These are phyloP conservation scores for Silurus lanzhouensis DNA, from an alignment of 2,797 vertebrate genomes.

Conservation along the genomic window DNA sequence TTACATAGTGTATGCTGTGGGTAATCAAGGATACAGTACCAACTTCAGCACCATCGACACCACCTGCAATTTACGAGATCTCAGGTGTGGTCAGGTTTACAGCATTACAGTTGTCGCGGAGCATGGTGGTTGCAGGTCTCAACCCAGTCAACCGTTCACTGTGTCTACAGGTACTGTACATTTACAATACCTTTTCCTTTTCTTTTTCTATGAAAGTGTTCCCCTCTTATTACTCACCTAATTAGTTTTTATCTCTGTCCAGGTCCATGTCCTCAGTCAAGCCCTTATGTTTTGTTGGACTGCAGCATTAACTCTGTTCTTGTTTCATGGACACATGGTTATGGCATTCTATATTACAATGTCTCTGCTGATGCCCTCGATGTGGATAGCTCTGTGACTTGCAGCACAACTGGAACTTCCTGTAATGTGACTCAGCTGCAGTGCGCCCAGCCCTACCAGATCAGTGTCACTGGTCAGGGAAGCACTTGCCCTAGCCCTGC, in stretches of 20 bases:
- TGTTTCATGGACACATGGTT: slow-evolving; percentile 72
- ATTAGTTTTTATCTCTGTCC: neutral
- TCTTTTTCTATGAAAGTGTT: neutral
- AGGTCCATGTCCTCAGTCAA: slow-evolving; percentile 73
- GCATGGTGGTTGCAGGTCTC: slow-evolving; percentile 62
- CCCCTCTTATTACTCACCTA: neutral
- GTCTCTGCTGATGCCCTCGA: slow-evolving; percentile 53
- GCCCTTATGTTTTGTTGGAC: slow-evolving; percentile 56
- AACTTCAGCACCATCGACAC: slow-evolving; percentile 61
- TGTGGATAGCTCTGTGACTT: slow-evolving; percentile 46
- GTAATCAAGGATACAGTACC: slow-evolving; percentile 54
- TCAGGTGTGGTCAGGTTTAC: slow-evolving; percentile 76
- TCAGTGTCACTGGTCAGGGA: slow-evolving; percentile 69
- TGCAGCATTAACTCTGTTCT: slow-evolving; percentile 67
- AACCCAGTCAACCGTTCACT: slow-evolving; percentile 57
- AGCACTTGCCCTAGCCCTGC: slow-evolving; percentile 62
- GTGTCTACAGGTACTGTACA: slow-evolving; percentile 64
- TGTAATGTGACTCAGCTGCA: slow-evolving; percentile 69
- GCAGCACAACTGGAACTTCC: slow-evolving; percentile 60
- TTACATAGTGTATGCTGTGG: slow-evolving; percentile 65
- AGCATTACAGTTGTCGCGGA: slow-evolving; percentile 67
- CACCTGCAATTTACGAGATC: slow-evolving; percentile 61
- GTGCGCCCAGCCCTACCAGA: slow-evolving; percentile 70
- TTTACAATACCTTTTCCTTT: neutral
- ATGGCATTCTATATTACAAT: slow-evolving; percentile 67